These are phyloP conservation scores for Sebastes cheni DNA, from an alignment of 2,797 vertebrate species.

Conservation along the genomic window DNA sequence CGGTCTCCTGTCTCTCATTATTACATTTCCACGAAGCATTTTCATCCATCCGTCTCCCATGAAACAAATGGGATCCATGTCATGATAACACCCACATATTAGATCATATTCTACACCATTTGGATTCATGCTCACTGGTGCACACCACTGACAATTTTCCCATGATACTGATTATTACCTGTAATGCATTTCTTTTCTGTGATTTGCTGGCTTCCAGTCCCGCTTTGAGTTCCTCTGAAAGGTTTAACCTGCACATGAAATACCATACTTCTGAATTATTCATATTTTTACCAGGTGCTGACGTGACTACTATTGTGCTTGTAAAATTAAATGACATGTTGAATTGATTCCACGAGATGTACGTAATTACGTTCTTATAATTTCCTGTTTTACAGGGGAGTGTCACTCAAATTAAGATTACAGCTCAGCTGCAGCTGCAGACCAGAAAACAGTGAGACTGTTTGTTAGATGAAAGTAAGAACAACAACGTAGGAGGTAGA, in stretches of 20 bases:
- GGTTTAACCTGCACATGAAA: conserved; percentile 25
- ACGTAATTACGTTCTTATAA: background rate
- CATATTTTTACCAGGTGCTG: background rate
- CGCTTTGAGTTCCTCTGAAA: conserved; percentile 20
- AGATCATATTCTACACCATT: conserved; percentile 27
- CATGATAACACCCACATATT: conserved; percentile 46
- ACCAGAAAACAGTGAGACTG: background rate
- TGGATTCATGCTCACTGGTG: conserved; percentile 22
- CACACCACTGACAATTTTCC: conserved; percentile 26
- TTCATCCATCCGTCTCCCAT: conserved; percentile 14
- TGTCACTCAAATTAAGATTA: background rate
- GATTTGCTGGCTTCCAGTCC: conserved; percentile 13
- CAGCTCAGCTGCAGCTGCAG: background rate
- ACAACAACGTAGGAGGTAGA: background rate
- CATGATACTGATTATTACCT: conserved; percentile 38
- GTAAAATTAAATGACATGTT: background rate
- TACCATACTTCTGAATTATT: conserved; percentile 31
- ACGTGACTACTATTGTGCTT: background rate
- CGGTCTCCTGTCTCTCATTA: background rate
- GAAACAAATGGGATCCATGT: conserved; percentile 44
- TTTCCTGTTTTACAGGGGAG: background rate
- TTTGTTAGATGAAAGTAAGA: background rate
- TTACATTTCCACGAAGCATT: conserved; percentile 23
- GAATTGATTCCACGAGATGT: conserved; percentile 5
- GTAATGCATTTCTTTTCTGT: conserved; percentile 39